phyloP scores from a whole-genome alignment of 2,797 vertebrate genomes.

The Caiman crocodilus region DNA sequence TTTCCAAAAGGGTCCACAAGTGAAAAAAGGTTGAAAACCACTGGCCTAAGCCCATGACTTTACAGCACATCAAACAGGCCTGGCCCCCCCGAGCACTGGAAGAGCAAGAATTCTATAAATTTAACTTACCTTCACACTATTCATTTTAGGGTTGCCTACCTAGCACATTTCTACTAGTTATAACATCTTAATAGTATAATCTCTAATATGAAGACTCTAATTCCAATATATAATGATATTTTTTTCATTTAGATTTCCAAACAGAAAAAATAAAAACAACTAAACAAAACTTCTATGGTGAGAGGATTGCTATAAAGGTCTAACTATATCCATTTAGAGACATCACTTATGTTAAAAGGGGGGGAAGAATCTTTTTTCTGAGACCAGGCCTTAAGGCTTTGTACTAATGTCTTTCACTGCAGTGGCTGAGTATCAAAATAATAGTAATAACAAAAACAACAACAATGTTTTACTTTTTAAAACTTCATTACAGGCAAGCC shows the following conservation, averaged over 20 bases:
- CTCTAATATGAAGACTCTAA: not conserved
- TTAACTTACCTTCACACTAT: not conserved
- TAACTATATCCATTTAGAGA: not conserved
- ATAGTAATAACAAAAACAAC: too few relatives aligned
- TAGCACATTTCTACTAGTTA: not conserved
- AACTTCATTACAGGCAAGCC: not conserved
- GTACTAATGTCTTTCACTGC: not conserved
- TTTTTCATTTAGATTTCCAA: not conserved
- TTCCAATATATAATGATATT: not conserved
- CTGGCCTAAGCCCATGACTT: too few relatives aligned
- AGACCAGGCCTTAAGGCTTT: not conserved
- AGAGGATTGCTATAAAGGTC: not conserved
- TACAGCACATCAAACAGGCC: too few relatives aligned
- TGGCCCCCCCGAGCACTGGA: not conserved
- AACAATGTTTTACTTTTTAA: not conserved
- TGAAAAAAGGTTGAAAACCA: too few relatives aligned
- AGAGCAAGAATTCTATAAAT: not conserved
- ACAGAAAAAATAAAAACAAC: not conserved
- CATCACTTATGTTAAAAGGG: not conserved
- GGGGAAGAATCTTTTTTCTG: not conserved
- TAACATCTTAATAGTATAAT: not conserved
- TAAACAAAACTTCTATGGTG: not conserved
- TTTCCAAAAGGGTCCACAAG: too few relatives aligned
- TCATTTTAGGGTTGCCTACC: not conserved
- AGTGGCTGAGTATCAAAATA: not conserved